Evolutionary conservation across 2,113 vertebrate species (phyloP).

Genomic region (Taxidea taxus): DNA sequence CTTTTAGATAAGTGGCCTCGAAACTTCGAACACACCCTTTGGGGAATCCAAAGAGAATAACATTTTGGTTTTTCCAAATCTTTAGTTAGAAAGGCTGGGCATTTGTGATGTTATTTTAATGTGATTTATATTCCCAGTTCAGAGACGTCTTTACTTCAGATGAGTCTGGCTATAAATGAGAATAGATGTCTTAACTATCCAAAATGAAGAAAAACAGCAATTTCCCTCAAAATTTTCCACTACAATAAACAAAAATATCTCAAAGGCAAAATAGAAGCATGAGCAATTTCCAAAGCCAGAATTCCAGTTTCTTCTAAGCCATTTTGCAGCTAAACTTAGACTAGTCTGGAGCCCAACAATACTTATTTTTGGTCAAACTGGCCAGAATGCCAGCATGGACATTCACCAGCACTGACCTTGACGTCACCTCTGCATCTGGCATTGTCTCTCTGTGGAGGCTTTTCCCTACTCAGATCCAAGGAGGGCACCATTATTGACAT

Average conservation of each 20-base stretch:
- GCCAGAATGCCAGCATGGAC: rapidly evolving
- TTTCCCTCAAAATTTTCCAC: slow-evolving; percentile 22
- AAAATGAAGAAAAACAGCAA: slow-evolving; percentile 42
- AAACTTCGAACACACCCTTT: not conserved
- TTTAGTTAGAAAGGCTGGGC: not conserved
- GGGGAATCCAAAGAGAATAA: not conserved
- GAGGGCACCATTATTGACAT: not conserved
- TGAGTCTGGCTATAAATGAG: not conserved
- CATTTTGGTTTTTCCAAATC: not conserved
- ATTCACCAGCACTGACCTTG: rapidly evolving
- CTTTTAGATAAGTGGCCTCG: not conserved
- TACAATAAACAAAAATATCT: slow-evolving; percentile 41
- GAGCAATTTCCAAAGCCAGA: not conserved
- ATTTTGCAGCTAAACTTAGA: not conserved
- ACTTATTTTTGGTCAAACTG: no score
- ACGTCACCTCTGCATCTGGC: not conserved
- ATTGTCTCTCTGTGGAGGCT: rapidly evolving
- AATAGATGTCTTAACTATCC: not conserved
- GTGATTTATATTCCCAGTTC: not conserved
- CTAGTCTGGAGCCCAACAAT: not conserved
- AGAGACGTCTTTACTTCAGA: not conserved
- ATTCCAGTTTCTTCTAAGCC: not conserved
- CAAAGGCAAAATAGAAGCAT: slow-evolving; percentile 24
- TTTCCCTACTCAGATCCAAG: not conserved
- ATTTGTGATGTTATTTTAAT: not conserved